Percentiles rank a stretch among this genome's conserved stretches.
phyloP scores from a whole-genome alignment of 2,888 invertebrate species.

The Drosophila recens region DNA sequence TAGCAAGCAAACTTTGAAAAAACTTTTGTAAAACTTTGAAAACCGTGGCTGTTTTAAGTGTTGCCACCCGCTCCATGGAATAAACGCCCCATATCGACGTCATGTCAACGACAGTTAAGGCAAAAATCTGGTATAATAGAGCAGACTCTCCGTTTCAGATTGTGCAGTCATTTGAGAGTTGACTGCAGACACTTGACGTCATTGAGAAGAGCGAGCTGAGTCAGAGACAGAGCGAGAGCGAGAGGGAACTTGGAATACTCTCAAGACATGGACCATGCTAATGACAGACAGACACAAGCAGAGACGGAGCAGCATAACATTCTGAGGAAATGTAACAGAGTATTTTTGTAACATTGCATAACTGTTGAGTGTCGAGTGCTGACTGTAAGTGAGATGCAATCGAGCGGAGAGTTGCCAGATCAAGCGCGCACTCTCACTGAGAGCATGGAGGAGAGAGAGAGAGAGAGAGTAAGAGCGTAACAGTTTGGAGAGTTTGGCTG shows the following conservation, averaged over 20 bases:
- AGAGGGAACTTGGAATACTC: background rate
- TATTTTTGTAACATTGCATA: constrained; percentile 67
- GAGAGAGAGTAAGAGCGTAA: constrained; percentile 10
- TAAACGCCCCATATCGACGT: constrained; percentile 52
- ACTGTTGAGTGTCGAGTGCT: constrained; percentile 59
- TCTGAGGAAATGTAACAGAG: background rate
- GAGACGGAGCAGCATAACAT: constrained; percentile 30
- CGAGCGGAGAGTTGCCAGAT: constrained; percentile 22
- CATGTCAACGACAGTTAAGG: constrained; percentile 39
- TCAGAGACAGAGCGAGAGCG: background rate
- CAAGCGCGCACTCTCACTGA: constrained; percentile 48
- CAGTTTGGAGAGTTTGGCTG: constrained; percentile 32
- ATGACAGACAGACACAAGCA: constrained; percentile 25
- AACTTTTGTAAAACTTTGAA: constrained; percentile 21
- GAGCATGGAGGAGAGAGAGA: constrained; percentile 1
- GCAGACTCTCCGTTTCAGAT: constrained; percentile 11
- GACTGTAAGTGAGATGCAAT: constrained; percentile 41
- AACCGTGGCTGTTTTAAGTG: constrained; percentile 10
- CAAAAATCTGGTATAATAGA: constrained; percentile 31
- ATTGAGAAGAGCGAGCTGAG: constrained; percentile 32
- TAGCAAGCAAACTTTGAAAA: constrained; percentile 6
- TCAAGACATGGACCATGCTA: constrained; percentile 14
- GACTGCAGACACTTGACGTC: constrained; percentile 60
- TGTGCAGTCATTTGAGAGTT: constrained; percentile 21
- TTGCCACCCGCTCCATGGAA: background rate